Evolutionary conservation across 2,888 invertebrate species (phyloP), one percentile per base, ranked within the genome.

Genomic region (Cheilosia grossa): DNA sequence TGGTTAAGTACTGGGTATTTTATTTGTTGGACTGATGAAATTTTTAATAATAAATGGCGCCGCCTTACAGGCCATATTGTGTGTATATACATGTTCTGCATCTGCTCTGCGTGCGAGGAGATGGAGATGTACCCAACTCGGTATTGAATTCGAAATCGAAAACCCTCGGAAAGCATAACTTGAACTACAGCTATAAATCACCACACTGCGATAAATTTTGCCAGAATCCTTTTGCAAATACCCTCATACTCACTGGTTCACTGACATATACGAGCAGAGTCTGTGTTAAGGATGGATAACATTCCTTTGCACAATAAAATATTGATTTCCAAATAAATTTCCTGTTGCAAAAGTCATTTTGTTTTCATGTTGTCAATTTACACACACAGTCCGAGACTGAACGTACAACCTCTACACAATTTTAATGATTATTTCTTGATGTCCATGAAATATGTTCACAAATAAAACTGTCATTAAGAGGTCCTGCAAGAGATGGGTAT

Each of bases 321-420:
- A 85, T 85, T 85, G 85, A 85, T 85, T 81, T 77, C 56, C 75
- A 81, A 85, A 81, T 77, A 75, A 81, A 81, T 81, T 81, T 81
- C 67, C 79, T 66, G 72, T 27, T 72, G 30, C 58, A 56, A 79
- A 79, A 64, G 72, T 59, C 72, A 51, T 78, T 78, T 78, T 64
- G 56, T 49, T 49, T 44, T 49, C 47, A 19, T 44, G 33, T 47
- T 27, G 42, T 51, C 33, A 21, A 13, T 30, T 19, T 49, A 49
- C 3, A n/a, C n/a, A 30, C 9, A 44, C n/a, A 10, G 15, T 3
- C 9, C 1, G 5, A 15, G 7, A 51, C 59, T 4, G 27, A 27
- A 63, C 49, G 15, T n/a, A 64, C 56, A 30, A 40, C 44, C 54
- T 67, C 54, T 67, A 69, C 51, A 40, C 44, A 61, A 69, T 82